phyloP scores from a whole-genome alignment of 1,140 invertebrate genomes.

The Drosophila nigromelanica region DNA sequence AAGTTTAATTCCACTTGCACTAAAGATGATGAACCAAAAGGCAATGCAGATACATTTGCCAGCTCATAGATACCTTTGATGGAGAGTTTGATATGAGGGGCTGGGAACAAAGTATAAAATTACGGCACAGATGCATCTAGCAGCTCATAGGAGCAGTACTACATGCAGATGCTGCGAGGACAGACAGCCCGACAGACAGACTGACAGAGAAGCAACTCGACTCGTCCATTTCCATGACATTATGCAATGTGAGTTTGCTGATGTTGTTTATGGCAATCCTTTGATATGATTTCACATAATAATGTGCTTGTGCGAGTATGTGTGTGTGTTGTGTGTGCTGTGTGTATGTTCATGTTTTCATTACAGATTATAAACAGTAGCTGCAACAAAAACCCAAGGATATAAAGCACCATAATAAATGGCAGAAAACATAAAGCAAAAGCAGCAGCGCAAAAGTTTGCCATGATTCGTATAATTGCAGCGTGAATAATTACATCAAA shows the following conservation, averaged over 20 bases:
- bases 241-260: conserved; percentile 67
- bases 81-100: conserved; percentile 1
- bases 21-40: conserved; percentile 43
- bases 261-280: conserved; percentile 69
- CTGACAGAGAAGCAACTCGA: background rate
- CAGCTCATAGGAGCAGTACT: conserved; percentile 15
- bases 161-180: conserved; percentile 12
- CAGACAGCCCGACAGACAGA: background rate
- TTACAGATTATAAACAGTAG: conserved; percentile 75
- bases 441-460: conserved; percentile 60
- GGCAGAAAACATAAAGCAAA: conserved; percentile 66
- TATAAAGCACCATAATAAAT: conserved; percentile 44
- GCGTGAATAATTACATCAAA: conserved; percentile 80
- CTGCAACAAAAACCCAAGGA: conserved; percentile 30
- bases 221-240: conserved; percentile 48
- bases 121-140: conserved; percentile 54
- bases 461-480: conserved; percentile 80
- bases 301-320: conserved; percentile 50
- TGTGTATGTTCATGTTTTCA: conserved; percentile 58
- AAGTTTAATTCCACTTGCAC: conserved; percentile 43
- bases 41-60: conserved; percentile 38
- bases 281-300: conserved; percentile 79
- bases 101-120: conserved; percentile 57
- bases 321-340: conserved; percentile 19
- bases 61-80: conserved; percentile 51